A percentile compares a stretch with the other conserved stretches of the same genome.
These are phyloP conservation scores for Drosophila meridionalis DNA, from an alignment of 2,888 invertebrate species.

Conservation along the genomic window DNA sequence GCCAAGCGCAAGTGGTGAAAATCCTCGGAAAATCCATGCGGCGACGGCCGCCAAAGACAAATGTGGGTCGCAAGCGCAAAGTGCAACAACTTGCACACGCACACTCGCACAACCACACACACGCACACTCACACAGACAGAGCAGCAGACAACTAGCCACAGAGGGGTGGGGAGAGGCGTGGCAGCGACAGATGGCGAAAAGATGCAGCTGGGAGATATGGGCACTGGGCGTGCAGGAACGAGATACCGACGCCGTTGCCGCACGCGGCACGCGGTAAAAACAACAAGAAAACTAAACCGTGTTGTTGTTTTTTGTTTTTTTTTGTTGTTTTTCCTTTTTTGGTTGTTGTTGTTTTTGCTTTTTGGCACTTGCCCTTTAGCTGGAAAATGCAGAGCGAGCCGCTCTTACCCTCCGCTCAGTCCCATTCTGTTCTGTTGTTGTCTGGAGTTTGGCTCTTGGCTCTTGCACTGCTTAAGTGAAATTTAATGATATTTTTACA, in stretches of 20 bases:
- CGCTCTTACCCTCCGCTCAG: background rate
- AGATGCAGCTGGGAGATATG: constrained; percentile 58
- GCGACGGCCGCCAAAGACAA: constrained; percentile 69
- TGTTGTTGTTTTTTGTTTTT: background rate
- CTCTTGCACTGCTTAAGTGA: constrained; percentile 68
- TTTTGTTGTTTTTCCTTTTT: constrained; percentile 44
- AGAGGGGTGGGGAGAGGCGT: constrained; percentile 1
- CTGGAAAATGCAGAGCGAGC: constrained; percentile 19
- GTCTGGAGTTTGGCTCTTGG: constrained; percentile 47
- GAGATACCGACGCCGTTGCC: constrained; percentile 18
- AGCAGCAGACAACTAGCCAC: constrained; percentile 23
- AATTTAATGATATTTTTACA: constrained; percentile 73
- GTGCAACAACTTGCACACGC: constrained; percentile 74
- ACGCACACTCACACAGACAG: constrained; percentile 30
- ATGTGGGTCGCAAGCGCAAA: constrained; percentile 79
- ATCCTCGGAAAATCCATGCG: constrained; percentile 73
- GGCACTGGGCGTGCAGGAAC: constrained; percentile 32
- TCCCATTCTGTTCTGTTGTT: background rate
- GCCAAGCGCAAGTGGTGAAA: constrained; percentile 52
- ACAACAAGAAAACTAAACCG: constrained; percentile 50
- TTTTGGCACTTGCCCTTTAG: constrained; percentile 64
- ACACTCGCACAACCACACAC: constrained; percentile 44
- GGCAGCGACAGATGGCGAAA: constrained; percentile 40
- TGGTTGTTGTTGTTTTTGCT: constrained; percentile 19
- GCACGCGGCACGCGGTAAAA: constrained; percentile 58